Evolutionary conservation across 2,888 invertebrate genomes (phyloP).

Genomic region (Itoplectis maculator): DNA sequence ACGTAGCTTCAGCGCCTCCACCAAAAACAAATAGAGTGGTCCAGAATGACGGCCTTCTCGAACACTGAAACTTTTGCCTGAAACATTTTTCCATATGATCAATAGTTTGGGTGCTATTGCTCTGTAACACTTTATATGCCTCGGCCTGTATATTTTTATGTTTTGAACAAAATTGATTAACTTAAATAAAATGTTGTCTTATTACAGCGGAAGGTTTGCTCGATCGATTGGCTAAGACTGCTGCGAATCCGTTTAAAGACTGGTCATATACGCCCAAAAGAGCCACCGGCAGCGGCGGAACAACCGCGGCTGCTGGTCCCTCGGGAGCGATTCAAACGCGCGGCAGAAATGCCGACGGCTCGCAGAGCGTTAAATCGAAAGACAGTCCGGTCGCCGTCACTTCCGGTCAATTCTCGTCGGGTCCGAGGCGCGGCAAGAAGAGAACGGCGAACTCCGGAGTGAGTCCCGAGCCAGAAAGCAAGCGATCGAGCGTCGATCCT

Average conservation of each 20-base stretch:
- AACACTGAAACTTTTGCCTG: no score
- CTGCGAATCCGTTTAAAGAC: conserved; percentile 89
- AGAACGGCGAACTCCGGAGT: conserved; percentile 82
- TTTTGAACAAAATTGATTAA: no score
- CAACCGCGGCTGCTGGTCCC: conserved; percentile 28
- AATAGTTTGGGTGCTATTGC: no score
- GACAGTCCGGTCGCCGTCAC: conserved; percentile 16
- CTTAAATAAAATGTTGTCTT: not conserved
- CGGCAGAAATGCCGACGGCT: conserved; percentile 35
- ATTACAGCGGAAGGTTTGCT: conserved; percentile 82
- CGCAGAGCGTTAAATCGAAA: conserved; percentile 26
- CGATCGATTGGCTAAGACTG: conserved; percentile 84
- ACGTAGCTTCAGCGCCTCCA: no score
- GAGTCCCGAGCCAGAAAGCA: conserved; percentile 84
- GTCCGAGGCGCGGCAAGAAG: conserved; percentile 79
- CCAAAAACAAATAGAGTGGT: no score
- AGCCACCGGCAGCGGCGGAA: not conserved
- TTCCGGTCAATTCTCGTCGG: conserved; percentile 74
- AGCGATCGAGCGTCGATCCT: conserved; percentile 71
- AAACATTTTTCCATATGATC: no score
- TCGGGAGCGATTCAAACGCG: conserved; percentile 40
- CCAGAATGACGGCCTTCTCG: no score
- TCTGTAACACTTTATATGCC: no score
- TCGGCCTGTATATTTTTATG: no score
- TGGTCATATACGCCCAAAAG: conserved; percentile 85